phyloP scores from a whole-genome alignment of 2,113 vertebrate genomes.

The Capreolus pygargus region DNA sequence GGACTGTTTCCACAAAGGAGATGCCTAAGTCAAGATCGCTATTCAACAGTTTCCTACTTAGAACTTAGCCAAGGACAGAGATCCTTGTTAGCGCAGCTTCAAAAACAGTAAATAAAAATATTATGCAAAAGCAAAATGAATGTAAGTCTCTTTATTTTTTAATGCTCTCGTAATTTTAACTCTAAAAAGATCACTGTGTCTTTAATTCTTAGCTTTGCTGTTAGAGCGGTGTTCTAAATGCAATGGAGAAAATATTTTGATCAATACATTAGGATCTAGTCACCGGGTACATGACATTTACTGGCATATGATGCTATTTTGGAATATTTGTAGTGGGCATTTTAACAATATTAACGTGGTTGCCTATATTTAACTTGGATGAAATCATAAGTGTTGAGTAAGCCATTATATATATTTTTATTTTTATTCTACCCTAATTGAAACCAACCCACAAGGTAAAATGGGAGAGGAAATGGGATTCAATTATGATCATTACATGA shows the following conservation, averaged over 20 bases:
- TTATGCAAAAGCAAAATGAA: background rate
- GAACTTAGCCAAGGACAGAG: background rate
- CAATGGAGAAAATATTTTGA: background rate
- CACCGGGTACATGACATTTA: background rate
- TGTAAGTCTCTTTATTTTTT: background rate
- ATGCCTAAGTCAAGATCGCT: too few relatives aligned
- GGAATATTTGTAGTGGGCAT: background rate
- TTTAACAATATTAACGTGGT: slow-evolving; percentile 28
- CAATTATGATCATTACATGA: slow-evolving; percentile 34
- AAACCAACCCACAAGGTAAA: slow-evolving; percentile 53
- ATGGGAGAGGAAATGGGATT: background rate
- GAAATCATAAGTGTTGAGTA: slow-evolving; percentile 22
- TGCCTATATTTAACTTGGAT: slow-evolving; percentile 21
- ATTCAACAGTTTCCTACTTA: background rate
- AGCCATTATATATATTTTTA: background rate
- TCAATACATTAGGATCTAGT: background rate
- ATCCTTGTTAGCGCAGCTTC: background rate
- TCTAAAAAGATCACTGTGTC: background rate
- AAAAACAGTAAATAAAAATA: background rate
- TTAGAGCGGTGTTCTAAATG: background rate
- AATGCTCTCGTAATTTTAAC: background rate
- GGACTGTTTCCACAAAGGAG: background rate
- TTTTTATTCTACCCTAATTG: slow-evolving; percentile 38
- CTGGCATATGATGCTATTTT: background rate
- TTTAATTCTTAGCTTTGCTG: background rate